Conservation (phyloP, 1,140 invertebrate genomes). For the Condylostylus longicornis region DNA sequence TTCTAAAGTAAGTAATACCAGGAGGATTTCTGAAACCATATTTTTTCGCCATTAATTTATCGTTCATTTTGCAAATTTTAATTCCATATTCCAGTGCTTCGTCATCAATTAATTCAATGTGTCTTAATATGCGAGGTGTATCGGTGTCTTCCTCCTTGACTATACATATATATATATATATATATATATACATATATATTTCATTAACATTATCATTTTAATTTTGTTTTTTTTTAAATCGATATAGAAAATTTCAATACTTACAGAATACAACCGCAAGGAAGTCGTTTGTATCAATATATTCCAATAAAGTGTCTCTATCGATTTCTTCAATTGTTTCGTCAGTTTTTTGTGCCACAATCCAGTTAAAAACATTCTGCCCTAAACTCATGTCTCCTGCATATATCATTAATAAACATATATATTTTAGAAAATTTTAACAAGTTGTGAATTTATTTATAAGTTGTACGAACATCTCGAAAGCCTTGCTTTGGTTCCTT, state of each 20-base stretch:
- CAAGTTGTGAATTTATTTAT: background rate
- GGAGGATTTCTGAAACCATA: slow-evolving; percentile 80
- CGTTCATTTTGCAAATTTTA: slow-evolving; percentile 78
- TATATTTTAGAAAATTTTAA: slow-evolving; percentile 1
- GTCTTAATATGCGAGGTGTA: slow-evolving; percentile 56
- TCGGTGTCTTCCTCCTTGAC: slow-evolving; percentile 71
- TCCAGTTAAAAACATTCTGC: slow-evolving; percentile 74
- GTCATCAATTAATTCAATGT: slow-evolving; percentile 81
- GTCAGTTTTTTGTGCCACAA: slow-evolving; percentile 81
- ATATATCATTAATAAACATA: slow-evolving; percentile 22
- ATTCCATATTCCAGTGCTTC: slow-evolving; percentile 84
- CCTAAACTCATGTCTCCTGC: slow-evolving; percentile 76
- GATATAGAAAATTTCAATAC: slow-evolving; percentile 28
- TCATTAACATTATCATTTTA: too few species aligned
- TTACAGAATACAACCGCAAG: slow-evolving; percentile 87
- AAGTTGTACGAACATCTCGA: too few species aligned
- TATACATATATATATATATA: too few species aligned
- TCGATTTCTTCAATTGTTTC: slow-evolving; percentile 85
- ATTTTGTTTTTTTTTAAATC: background rate
- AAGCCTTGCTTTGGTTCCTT: too few species aligned
- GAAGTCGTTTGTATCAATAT: slow-evolving; percentile 84
- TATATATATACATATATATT: too few species aligned
- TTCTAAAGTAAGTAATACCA: slow-evolving; percentile 80
- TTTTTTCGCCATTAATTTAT: slow-evolving; percentile 86
- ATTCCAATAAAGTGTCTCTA: slow-evolving; percentile 65